phyloP scores from a whole-genome alignment of 2,113 vertebrate genomes.

The Junco hyemalis region DNA sequence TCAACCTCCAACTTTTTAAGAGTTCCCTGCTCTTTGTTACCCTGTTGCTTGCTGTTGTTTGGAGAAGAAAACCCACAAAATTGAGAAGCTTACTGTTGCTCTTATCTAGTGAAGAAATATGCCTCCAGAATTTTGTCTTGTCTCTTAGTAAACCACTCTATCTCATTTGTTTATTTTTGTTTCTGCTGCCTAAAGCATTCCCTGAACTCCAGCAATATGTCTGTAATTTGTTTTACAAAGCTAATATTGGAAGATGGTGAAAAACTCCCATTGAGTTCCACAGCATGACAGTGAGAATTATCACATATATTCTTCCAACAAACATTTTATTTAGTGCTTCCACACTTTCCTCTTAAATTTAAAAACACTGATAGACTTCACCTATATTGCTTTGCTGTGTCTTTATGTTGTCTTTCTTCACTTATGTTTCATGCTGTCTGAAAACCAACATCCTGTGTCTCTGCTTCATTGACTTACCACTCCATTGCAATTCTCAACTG shows the following conservation, averaged over 20 bases:
- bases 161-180: background rate
- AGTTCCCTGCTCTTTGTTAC: background rate
- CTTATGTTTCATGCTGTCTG: background rate
- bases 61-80: background rate
- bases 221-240: background rate
- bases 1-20: background rate
- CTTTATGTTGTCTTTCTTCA: background rate
- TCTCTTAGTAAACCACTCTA: background rate
- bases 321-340: background rate
- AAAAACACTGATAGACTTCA: background rate
- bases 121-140: background rate
- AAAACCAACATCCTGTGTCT: background rate
- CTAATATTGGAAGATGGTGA: background rate
- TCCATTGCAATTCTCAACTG: background rate
- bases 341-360: background rate
- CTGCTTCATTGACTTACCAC: background rate
- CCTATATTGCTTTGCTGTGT: background rate
- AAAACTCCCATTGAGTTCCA: background rate
- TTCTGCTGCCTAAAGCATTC: background rate
- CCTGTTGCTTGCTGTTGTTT: rapidly evolving
- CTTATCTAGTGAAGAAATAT: background rate
- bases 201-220: background rate
- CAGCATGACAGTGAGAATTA: background rate
- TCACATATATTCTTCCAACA: background rate
- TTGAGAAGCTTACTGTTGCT: background rate